Evolutionary conservation across 1,140 invertebrate genomes (phyloP).

Genomic region (Zaprionus lachaisei): DNA sequence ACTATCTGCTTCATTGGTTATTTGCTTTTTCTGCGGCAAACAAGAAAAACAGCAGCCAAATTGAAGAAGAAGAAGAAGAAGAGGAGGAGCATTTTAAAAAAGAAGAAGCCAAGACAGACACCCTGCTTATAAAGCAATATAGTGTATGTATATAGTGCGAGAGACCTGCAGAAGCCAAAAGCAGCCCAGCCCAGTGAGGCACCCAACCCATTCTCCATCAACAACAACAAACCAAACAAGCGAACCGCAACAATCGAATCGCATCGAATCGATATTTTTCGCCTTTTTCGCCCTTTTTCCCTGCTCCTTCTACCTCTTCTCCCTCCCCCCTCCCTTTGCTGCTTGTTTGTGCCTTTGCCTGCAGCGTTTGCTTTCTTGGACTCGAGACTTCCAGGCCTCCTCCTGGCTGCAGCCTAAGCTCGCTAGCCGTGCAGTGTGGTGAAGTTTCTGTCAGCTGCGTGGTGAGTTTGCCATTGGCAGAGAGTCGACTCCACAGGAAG

Average conservation of each 20-base stretch:
- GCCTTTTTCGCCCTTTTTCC: slow-evolving; percentile 29
- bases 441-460: slow-evolving; percentile 62
- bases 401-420: slow-evolving; percentile 46
- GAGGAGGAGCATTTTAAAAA: slow-evolving; percentile 47
- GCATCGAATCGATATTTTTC: slow-evolving; percentile 72
- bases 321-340: no score
- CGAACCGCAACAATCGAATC: slow-evolving; percentile 37
- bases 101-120: slow-evolving; percentile 53
- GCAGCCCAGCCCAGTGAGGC: background rate
- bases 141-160: slow-evolving; percentile 8
- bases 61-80: slow-evolving; percentile 38
- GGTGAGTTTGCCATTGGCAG: slow-evolving; percentile 55
- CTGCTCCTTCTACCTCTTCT: background rate
- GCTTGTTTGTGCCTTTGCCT: slow-evolving; percentile 12
- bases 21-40: slow-evolving; percentile 60
- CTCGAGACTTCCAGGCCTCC: slow-evolving; percentile 8
- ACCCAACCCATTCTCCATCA: no score
- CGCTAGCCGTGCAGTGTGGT: slow-evolving; percentile 46
- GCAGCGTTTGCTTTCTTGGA: slow-evolving; percentile 49
- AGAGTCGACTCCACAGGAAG: slow-evolving; percentile 44
- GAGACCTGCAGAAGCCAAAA: slow-evolving; percentile 26
- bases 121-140: slow-evolving; percentile 78
- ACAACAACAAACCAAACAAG: slow-evolving; percentile 3
- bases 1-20: slow-evolving; percentile 82
- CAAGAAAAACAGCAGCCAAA: slow-evolving; percentile 74